Evolutionary conservation across 2,888 invertebrate genomes (phyloP), one percentile per base, ranked within the genome.

Genomic region (Dynastes grantii): DNA sequence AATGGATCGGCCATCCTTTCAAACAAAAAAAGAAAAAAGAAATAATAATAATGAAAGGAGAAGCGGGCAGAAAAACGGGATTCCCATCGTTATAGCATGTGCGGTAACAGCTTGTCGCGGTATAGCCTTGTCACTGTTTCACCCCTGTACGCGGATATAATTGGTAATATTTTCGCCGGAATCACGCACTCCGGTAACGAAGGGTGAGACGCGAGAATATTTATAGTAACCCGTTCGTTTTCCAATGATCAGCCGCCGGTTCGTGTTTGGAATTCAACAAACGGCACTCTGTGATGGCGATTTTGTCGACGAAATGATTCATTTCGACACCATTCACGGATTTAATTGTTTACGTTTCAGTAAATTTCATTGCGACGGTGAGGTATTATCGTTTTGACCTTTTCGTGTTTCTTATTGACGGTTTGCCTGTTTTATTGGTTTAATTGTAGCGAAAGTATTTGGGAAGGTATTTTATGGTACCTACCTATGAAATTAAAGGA

Each of bases 271-370:
- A 32, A 29, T 63, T 63, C 32, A n/a, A 9, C 29, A 8, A 11
- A 29, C 13, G 13, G 63, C 32, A 13, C 32, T 11, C 29, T 29
- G 11, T 11, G 29, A 22, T 29, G 29, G 29, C 32, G 63, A 63
- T 63, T 29, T 11, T 2, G 63, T 13, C 22, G 27, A 32, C 29
- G 32, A 29, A 63, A 29, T 27, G 29, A 63, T 63, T 63, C 63
- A 63, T 63, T 63, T 29, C 32, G 32, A 11, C 63, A 32, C 63
- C 63, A 32, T 63, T 58, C 32, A 63, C 32, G 63, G 29, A 63
- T 63, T 32, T 63, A 63, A 63, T 63, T 63, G 63, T 29, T 63
- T 63, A 29, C 13, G 63, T 63, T 63, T 63, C 29, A 13, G 29
- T 27, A 32, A 63, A 11, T 63, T 29, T 63, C 22, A 58, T 58